Evolutionary conservation across 64 coral and sea anemone genomes (phyloP), one percentile per base, ranked within the genome.

Genomic region (Platygyra sinensis): DNA sequence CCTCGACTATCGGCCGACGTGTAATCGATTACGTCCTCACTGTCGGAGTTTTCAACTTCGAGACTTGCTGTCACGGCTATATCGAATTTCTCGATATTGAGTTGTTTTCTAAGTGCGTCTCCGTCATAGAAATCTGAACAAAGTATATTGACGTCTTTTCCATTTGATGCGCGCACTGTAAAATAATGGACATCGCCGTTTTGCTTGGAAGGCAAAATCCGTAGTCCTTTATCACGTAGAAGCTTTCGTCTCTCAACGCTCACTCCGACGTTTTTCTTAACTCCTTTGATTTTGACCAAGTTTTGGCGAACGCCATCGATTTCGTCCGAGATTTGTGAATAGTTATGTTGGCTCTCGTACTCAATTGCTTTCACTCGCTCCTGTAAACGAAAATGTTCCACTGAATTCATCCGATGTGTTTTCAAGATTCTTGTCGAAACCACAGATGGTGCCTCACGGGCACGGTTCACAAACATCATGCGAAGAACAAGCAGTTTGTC

Each of bases 221-320:
- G 86, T 16, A 93, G 79, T 27, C 94, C 94, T n/a, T 89, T 89
- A 30, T 96, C 91, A 12, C 88, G 86, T 39, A 96, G 75, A 22
- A 96, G 72, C 51, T 90, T 96, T 59, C 94, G 69, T 24, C 94
- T 96, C 31, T 89, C 94, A 15, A 93, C 94, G 27, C 94, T 96
- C 17, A 96, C 49, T 10, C 90, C 91, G 22, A 87, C 50, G 18
- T 86, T 92, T 10, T 88, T 85, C 42, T 96, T 96, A 29, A 96
- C 87, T 71, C 63, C 89, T 27, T 93, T 96, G 16, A 96, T 93
- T n/a, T 83, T 88, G 60, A 69, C 79, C n/a, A 96, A 84, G 32
- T 90, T 97, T 73, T 97, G 90, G 9, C 92, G 92, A 71, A 97
- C 88, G 11, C 88, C 92, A 87, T 97, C 95, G 33, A 97, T 97